phyloP scores from a whole-genome alignment of 2,888 invertebrate species.

The Tenthredo amoena region DNA sequence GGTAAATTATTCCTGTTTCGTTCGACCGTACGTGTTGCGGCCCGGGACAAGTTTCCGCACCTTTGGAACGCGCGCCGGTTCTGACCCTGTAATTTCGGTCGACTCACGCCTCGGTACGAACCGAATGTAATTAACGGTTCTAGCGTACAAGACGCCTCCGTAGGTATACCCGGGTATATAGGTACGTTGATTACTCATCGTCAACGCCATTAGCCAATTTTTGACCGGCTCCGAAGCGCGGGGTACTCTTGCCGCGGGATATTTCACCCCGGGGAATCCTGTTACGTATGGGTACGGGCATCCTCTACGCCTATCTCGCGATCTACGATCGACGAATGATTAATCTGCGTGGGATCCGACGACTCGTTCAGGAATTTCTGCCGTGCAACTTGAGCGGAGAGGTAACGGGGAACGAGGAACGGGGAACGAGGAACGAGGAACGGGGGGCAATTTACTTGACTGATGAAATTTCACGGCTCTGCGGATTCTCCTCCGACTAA shows the following conservation, averaged over 20 bases:
- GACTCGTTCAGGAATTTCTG: background rate
- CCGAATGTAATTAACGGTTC: constrained; percentile 28
- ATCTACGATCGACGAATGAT: constrained; percentile 31
- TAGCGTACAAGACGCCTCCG: background rate
- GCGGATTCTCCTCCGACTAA: background rate
- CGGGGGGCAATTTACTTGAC: background rate
- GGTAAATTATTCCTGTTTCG: too few species aligned
- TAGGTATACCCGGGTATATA: too few species aligned
- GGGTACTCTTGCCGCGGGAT: background rate
- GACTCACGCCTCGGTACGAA: constrained; percentile 2
- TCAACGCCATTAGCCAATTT: background rate
- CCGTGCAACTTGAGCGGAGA: background rate
- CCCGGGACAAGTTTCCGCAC: too few species aligned
- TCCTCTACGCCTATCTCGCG: background rate
- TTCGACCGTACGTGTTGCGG: too few species aligned
- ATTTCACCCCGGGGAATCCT: background rate
- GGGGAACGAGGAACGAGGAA: too few species aligned
- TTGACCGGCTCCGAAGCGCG: background rate
- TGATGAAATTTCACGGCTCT: constrained; percentile 35
- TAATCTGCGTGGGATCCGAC: constrained; percentile 34
- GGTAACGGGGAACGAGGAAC: background rate
- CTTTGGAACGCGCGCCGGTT: too few species aligned
- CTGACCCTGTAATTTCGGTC: constrained; percentile 36
- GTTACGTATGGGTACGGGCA: too few species aligned
- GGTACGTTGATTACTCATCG: background rate